Evolutionary conservation across 1,140 invertebrate species (phyloP).

Genomic region (Neodiprion pinetum): DNA sequence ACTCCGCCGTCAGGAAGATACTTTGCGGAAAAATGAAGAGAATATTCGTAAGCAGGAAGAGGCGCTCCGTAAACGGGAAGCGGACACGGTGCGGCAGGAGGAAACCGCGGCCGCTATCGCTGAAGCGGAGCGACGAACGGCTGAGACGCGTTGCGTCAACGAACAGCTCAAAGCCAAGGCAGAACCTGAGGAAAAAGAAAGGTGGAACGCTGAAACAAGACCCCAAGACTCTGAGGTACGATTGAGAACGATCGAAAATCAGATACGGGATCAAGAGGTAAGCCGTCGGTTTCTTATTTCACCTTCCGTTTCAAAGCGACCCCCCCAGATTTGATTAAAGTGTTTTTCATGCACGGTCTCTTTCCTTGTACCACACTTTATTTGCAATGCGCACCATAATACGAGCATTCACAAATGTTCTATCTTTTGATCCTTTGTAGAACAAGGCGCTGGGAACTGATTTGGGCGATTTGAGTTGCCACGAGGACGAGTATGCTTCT

Average conservation of each 20-base stretch:
- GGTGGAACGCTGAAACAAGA: constrained; percentile 39
- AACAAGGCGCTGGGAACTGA: constrained; percentile 39
- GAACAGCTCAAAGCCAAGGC: constrained; percentile 43
- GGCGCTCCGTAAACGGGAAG: constrained; percentile 38
- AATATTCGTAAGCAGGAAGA: constrained; percentile 52
- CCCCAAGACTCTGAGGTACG: constrained; percentile 55
- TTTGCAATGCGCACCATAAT: too few species aligned
- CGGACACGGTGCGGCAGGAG: constrained; percentile 37
- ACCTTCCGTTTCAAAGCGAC: constrained; percentile 11
- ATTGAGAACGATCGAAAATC: constrained; percentile 64
- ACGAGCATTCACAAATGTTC: too few species aligned
- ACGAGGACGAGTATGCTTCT: constrained; percentile 54
- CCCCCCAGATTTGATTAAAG: too few species aligned
- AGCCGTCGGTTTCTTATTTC: constrained; percentile 18
- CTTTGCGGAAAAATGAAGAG: constrained; percentile 54
- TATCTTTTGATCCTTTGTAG: constrained; percentile 34
- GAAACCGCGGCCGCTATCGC: constrained; percentile 26
- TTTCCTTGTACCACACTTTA: too few species aligned
- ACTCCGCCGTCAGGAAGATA: constrained; percentile 50
- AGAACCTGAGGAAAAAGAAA: constrained; percentile 44
- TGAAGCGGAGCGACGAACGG: constrained; percentile 36
- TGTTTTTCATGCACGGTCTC: too few species aligned
- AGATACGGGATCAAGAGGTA: constrained; percentile 67
- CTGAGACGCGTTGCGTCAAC: constrained; percentile 42
- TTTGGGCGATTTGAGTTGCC: constrained; percentile 37